Evolutionary conservation across 2,797 vertebrate genomes (phyloP).

Genomic region (Acanthiza pusilla): DNA sequence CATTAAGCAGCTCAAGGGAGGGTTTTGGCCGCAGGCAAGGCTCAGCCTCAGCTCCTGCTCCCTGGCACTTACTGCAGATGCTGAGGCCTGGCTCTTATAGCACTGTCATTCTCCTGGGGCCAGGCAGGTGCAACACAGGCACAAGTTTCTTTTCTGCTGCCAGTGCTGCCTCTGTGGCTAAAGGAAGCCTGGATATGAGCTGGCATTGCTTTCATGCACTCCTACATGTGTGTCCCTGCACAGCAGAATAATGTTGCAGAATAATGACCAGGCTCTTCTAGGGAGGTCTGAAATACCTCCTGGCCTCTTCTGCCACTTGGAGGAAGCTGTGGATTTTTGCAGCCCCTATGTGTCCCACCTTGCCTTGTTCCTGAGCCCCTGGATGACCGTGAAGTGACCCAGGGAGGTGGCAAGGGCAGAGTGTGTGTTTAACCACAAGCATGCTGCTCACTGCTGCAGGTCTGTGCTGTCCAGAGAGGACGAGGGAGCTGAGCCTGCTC

Average conservation of each 20-base stretch:
- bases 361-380: neutral
- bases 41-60: neutral
- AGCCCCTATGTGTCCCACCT: neutral
- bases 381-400: neutral
- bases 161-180: neutral
- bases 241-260: neutral
- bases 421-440: neutral
- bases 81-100: neutral
- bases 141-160: neutral
- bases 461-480: neutral
- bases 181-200: neutral
- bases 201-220: neutral
- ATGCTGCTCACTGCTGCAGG: fast-evolving
- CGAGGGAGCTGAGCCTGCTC: neutral
- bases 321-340: neutral
- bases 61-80: neutral
- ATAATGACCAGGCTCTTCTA: neutral
- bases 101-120: neutral
- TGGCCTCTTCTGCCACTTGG: neutral
- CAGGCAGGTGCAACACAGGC: neutral
- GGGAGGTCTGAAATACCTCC: neutral
- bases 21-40: neutral
- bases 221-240: neutral
- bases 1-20: neutral
- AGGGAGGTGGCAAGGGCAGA: too few species aligned